These are phyloP conservation scores for Megalops cyprinoides DNA, from an alignment of 2,797 vertebrate species.

Conservation along the genomic window DNA sequence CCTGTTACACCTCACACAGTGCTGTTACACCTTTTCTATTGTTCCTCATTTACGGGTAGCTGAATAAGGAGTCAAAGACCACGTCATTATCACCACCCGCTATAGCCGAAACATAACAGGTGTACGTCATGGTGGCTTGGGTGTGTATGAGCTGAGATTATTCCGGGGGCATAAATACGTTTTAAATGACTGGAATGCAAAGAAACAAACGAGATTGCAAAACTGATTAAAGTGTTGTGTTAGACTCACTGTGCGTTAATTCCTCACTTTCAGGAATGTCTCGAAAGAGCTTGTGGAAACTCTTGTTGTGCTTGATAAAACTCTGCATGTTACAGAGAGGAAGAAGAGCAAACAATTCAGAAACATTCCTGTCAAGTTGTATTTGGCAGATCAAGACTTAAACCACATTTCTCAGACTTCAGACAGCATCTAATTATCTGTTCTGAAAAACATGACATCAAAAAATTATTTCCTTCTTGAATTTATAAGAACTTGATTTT, in stretches of 20 bases:
- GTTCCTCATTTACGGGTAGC: not conserved
- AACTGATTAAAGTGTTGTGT: not conserved
- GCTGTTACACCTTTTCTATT: not conserved
- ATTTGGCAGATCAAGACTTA: not conserved
- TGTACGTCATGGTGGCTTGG: not conserved
- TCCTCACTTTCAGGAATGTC: slow-evolving; percentile 68
- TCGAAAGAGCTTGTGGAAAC: slow-evolving; percentile 79
- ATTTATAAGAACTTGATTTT: not conserved
- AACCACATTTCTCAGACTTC: not conserved
- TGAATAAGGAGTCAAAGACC: not conserved
- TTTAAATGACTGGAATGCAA: not conserved
- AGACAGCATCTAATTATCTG: not conserved
- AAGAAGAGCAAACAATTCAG: not conserved
- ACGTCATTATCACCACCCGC: not conserved
- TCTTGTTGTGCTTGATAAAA: slow-evolving; percentile 62
- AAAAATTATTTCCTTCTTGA: not conserved
- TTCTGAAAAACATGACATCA: not conserved
- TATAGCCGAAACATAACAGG: not conserved
- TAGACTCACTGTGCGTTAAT: slow-evolving; percentile 72
- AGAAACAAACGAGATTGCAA: not conserved
- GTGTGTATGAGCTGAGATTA: not conserved
- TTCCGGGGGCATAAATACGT: no score
- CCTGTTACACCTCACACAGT: not conserved
- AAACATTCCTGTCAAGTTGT: not conserved
- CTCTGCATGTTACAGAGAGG: slow-evolving; percentile 42